Evolutionary conservation across 2,888 invertebrate species (phyloP), one percentile per base, ranked within the genome.

Genomic region (Celastrina argiolus): DNA sequence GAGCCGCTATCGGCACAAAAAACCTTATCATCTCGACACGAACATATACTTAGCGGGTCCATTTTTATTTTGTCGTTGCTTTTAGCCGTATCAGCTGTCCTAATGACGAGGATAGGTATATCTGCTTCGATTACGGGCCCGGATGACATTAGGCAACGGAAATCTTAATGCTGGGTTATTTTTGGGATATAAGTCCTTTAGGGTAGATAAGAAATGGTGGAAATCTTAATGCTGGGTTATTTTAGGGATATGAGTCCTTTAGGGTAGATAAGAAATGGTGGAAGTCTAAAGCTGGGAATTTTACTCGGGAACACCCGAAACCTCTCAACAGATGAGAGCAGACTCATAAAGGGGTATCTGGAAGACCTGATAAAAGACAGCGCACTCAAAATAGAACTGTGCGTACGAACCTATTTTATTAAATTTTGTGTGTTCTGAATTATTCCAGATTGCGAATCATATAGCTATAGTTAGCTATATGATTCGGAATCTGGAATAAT

Each of bases 21-120:
- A 79, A 82, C 79, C 88, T 90, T 91, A 91, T 91, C 91, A 85
- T 76, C 14, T 66, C 76, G 80, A 91, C 91, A 91, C 84, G 88
- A 83, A 88, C 87, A 85, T 85, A 81, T 80, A 87, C 89, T 91
- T 91, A 89, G 78, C 75, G 80, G 81, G 81, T 83, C 82, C 84
- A 87, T 87, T 88, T 88, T 87, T 83, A 85, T 77, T 80, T 79
- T 82, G 76, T 73, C 81, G 83, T 85, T 82, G 85, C 89, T 90
- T 88, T 90, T 87, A 90, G 78, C 84, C 85, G 81, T 89, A 91
- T 89, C 88, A 77, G 78, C 73, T 75, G 81, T 80, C 82, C 78
- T 81, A 78, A 76, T 61, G 61, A 61, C 76, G 74, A 66, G 67
- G 78, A 83, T 85, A 89, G 90, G 89, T 90, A 89, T 86, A 83